Base-by-base conservation (phyloP, 1,140 invertebrate species). In the Halictus rubicundus region DNA sequence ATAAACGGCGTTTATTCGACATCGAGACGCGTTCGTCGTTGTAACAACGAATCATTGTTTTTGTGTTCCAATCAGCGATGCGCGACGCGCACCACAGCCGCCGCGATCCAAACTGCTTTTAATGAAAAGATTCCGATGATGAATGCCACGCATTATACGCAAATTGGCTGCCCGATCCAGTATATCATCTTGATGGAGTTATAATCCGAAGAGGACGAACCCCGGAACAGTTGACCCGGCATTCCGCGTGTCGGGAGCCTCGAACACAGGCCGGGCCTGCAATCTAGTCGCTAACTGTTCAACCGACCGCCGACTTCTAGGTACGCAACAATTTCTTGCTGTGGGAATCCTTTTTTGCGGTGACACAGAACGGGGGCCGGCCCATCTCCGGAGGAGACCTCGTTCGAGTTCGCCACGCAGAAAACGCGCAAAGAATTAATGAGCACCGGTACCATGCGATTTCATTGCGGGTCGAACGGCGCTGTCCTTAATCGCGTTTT, bases 251-350 rank as follows among this genome's bases (percentile, higher is more conserved):
- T 78, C 69, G 37, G 12, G 60, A 63, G 16, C 12, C 8, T 6
- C 21, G 59, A 25, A 60, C 25, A 21, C 37, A 14, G 57, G 46
- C 46, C 70, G 2, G n/a, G 21, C 63, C 46, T 27, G 66, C 39
- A 78, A 71, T 78, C 68, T 78, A 42, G 68, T 27, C 16, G 39
- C 52, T 23, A 59, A 66, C 61, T 63, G 52, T 59, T 37, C 49
- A 21, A 59, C 32, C 52, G n/a, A 37, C 23, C 32, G 32, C 77
- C 77, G 49, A 39, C 49, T 46, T 59, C 69, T 46, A 19, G 49
- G 68, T 60, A 65, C 42, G 5, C 23, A 66, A 69, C 68, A 72
- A 70, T 72, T 77, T 79, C 80, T 82, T 70, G 68, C 16, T 66
- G 37, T 54, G 16, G 52, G 46, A 74, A 63, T 42, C 32, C 23